These are phyloP conservation scores for Halcyon badia DNA, from an alignment of 2,797 vertebrate genomes.

Conservation along the genomic window DNA sequence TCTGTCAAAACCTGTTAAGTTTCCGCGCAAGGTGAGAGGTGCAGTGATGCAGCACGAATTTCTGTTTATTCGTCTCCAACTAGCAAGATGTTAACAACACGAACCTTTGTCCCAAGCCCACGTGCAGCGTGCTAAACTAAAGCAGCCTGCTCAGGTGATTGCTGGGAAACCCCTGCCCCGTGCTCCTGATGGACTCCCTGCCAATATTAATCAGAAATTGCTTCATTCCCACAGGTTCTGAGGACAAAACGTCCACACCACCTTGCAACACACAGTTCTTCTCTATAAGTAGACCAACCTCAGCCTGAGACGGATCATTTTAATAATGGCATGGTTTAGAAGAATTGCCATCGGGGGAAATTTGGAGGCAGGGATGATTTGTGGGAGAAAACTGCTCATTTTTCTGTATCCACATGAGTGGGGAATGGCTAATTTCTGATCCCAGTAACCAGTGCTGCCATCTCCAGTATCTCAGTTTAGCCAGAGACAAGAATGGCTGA, in stretches of 20 bases:
- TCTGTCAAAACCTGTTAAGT: background rate
- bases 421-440: background rate
- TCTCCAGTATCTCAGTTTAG: background rate
- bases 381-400: background rate
- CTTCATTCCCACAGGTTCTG: background rate
- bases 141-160: fast-evolving
- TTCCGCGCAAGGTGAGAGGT: background rate
- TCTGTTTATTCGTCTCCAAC: background rate
- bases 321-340: background rate
- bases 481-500: too few relatives aligned
- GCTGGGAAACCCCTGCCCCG: background rate
- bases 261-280: background rate
- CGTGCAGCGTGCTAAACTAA: background rate
- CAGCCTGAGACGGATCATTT: background rate
- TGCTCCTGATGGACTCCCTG: background rate
- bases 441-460: background rate
- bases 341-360: background rate
- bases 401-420: background rate
- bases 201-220: background rate
- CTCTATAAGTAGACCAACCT: background rate
- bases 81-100: background rate
- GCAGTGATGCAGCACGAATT: background rate
- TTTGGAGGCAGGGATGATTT: background rate
- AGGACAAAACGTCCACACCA: background rate
- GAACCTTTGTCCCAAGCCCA: background rate